Base-by-base conservation (phyloP, 1,140 invertebrate species). In the Drosophila biarmipes region DNA sequence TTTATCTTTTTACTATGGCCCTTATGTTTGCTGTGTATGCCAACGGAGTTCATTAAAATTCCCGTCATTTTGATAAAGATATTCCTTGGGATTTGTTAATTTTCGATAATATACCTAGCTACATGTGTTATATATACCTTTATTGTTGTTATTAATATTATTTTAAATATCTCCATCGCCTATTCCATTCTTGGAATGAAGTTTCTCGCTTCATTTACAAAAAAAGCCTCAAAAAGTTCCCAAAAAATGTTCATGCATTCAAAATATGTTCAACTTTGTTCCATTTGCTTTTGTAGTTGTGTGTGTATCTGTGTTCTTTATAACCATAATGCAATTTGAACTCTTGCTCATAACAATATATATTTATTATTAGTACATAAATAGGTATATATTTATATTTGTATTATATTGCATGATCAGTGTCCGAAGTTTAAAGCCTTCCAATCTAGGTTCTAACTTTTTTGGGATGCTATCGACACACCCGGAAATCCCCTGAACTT, bases 211-310 rank as follows among this genome's bases (percentile, higher is more conserved):
- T 8, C 24, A 48, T 34, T 56, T 66, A 57, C 73, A 81, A 84
- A 80, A 85, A 86, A 86, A 86, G 82, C 82, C 34, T 86, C 84
- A 86, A 86, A 86, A 86, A 86, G 69, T 86, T 86, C 69, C 73
- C 72, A 86, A 81, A 87, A 87, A 69, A 55, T 49, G 59, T 51
- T 69, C 53, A 54, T 62, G 81, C 81, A 86, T 67, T 86, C 81
- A 85, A 85, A 85, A 85, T 85, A 85, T 87, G 82, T 86, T 86
- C 82, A 86, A 86, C 82, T 82, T 82, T 86, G 82, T 86, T 86
- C 82, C 82, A 86, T 86, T 86, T 86, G 82, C 82, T 73, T 85
- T 85, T 45, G 52, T 79, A 49, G 53, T 73, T 51, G 51, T 64
- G 37, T 67, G 51, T 64, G 21, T 37, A 34, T 17, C 15, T 59